Base-by-base conservation (phyloP, 1,140 invertebrate species). In the Semibalanus balanoides region DNA sequence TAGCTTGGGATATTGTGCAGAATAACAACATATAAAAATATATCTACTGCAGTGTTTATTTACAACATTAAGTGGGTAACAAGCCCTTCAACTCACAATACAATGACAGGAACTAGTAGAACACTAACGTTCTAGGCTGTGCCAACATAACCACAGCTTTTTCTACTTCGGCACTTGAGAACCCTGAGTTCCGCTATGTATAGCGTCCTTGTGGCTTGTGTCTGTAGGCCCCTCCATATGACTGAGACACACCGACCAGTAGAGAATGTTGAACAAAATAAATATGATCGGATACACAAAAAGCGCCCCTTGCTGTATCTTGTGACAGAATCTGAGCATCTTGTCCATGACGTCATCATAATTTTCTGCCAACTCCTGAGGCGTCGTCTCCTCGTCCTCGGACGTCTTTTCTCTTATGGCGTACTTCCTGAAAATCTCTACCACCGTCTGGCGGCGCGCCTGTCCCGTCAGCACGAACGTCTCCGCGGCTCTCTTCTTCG, bases 401-500 rank as follows among this genome's bases (percentile, higher is more conserved):
- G 11, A 1, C 11, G 51, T 1, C 3, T 14, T 25, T 7, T 1
- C 51, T 64, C 51, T 19, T 11, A 25, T 25, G 14, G 51, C 51
- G 51, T 64, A 64, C 51, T 64, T 64, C 11, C 11, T 11, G 51
- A 64, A 64, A 19, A 64, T 64, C 51, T 64, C 51, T 1, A 64
- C 51, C 22, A 64, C 51, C 22, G 51, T 64, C 51, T 64, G 51
- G 11, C 51, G 51, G 28, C 88, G 82, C 7, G 87, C 88, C 0
- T 88, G 88, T 5, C 88, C 87, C 30, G 88, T 86, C 81, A 88
- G 88, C 0, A 88, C 87, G 76, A 88, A 88, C 27, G 89, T 87
- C 72, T 88, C 86, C 81, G 89, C 89, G 71, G 88, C 87, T 69
- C 87, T 86, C 88, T 88, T 89, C 0, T 87, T 88, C 79, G 89